phyloP scores from a whole-genome alignment of 2,113 vertebrate genomes.

The Erythrolamprus reginae region DNA sequence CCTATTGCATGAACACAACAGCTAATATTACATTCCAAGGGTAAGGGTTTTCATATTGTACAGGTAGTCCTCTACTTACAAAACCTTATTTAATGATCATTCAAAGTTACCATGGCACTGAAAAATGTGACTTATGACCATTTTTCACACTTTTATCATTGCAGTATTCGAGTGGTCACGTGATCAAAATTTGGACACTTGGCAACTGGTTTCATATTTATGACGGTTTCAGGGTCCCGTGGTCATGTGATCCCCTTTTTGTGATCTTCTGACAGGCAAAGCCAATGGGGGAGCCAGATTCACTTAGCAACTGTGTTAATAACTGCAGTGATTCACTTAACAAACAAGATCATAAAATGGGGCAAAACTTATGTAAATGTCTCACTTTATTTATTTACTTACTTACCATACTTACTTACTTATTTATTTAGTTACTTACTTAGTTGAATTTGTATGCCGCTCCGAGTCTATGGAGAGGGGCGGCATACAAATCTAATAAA shows the following conservation, averaged over 20 bases:
- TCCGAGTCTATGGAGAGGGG: no score
- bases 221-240: neutral
- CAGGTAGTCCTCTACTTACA: neutral
- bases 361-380: no score
- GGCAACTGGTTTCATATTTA: no score
- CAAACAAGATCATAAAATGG: neutral
- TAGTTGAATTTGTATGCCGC: no score
- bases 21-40: neutral
- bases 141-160: neutral
- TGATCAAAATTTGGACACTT: no score
- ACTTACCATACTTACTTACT: no score
- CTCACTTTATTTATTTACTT: no score
- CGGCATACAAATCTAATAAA: no score
- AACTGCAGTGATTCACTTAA: neutral
- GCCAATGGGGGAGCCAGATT: neutral
- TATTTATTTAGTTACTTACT: no score
- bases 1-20: neutral
- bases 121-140: neutral
- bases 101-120: neutral
- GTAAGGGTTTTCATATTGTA: neutral
- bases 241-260: neutral
- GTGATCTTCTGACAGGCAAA: neutral
- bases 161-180: no score
- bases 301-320: neutral
- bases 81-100: no score